Conservation (phyloP, 2,113 vertebrate genomes). For the Brachyhypopomus occidentalis region DNA sequence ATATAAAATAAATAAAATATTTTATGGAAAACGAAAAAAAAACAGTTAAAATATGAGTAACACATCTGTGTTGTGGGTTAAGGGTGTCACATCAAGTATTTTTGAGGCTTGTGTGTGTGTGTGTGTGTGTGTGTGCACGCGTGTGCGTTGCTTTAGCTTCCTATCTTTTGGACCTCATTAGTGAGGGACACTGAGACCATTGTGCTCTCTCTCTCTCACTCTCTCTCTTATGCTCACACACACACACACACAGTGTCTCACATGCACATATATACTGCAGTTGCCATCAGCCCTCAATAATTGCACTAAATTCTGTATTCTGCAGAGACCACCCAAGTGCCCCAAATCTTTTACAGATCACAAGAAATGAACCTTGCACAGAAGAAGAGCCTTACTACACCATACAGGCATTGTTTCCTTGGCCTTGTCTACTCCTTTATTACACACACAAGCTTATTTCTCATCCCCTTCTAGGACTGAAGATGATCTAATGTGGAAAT, state of each 20-base stretch:
- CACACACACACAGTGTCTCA: conserved; percentile 3
- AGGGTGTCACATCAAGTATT: conserved; percentile 66
- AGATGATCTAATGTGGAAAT: not conserved
- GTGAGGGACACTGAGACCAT: conserved; percentile 71
- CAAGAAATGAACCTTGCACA: conserved; percentile 5
- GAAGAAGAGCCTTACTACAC: not conserved
- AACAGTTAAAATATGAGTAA: not conserved
- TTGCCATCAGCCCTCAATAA: conserved; percentile 13
- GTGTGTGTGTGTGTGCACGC: conserved; percentile 66
- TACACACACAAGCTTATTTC: not conserved
- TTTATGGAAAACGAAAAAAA: not conserved
- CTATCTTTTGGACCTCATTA: conserved; percentile 73
- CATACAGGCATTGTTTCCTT: not conserved
- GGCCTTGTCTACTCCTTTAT: not conserved
- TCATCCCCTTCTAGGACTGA: not conserved
- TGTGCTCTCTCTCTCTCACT: conserved; percentile 55
- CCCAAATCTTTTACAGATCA: conserved; percentile 24
- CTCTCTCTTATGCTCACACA: conserved; percentile 12
- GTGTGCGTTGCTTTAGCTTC: conserved; percentile 60
- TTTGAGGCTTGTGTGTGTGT: conserved; percentile 66
- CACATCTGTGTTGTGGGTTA: conserved; percentile 17
- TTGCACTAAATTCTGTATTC: conserved; percentile 26
- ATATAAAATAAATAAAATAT: not conserved
- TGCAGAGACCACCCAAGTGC: conserved; percentile 3
- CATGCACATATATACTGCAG: conserved; percentile 26